Base-by-base conservation (phyloP, 1,140 invertebrate species). In the Teleogryllus occipitalis region DNA sequence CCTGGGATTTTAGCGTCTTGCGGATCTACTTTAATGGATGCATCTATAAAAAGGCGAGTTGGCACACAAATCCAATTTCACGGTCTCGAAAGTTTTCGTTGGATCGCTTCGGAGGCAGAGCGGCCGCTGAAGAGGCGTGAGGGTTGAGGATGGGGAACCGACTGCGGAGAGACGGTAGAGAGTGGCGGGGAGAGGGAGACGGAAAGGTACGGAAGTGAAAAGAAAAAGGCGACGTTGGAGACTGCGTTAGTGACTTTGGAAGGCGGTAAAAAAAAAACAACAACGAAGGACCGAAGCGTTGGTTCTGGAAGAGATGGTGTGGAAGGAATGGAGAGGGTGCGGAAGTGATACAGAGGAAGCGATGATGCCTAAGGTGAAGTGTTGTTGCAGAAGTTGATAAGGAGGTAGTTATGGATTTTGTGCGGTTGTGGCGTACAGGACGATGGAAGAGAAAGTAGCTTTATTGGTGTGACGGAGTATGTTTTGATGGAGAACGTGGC, bases 11-110 rank as follows among this genome's bases (percentile, higher is more conserved):
- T 65, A 65, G 54, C 54, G 54, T 65, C 54, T 65, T 65, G 54
- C 18, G 54, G 54, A 65, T 65, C 54, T 65, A 65, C 54, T 65
- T 65, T 65, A 65, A 65, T 65, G 18, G 54, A 65, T 65, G 54
- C 54, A 65, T 65, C 54, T 65, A 65, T 65, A 65, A 65, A 65
- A 65, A 65, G 54, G 54, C 54, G 54, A 65, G 54, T 65, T 65
- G 54, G 54, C 54, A 65, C 54, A 65, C 54, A 65, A 65, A 65
- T 65, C 54, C 54, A 65, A 65, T 65, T 65, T 65, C 54, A 65
- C 18, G 54, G 54, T 65, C 54, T 65, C 54, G 54, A 65, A 65
- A 65, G 54, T 65, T 65, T 65, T 65, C 54, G 18, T 65, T 10
- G 54, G 27, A 39, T 39, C 27, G 27, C 27, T 39, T 3, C 12